These are phyloP conservation scores for Lepidostoma basale DNA, from an alignment of 1,140 invertebrate species.

Conservation along the genomic window DNA sequence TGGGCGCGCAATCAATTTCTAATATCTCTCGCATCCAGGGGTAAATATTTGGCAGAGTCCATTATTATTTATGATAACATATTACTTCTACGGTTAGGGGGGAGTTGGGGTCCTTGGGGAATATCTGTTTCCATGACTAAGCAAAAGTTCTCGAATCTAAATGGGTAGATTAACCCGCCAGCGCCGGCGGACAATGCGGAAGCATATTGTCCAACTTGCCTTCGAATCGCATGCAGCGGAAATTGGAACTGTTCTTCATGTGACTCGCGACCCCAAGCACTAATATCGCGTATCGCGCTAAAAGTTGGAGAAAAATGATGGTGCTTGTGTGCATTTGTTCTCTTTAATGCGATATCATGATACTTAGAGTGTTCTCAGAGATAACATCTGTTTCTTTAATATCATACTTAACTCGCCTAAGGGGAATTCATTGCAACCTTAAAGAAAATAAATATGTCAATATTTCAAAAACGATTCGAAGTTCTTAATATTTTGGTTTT, in stretches of 20 bases:
- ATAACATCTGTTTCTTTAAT: too few species aligned
- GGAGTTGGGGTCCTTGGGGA: background rate
- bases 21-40: constrained; percentile 14
- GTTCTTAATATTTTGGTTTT: too few species aligned
- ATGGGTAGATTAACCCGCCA: constrained; percentile 12
- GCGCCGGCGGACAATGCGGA: constrained; percentile 5
- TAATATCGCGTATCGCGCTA: background rate
- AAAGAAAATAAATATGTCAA: too few species aligned
- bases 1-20: constrained; percentile 20
- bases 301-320: background rate
- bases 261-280: background rate
- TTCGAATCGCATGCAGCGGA: background rate
- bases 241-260: constrained; percentile 8
- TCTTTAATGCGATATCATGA: too few species aligned
- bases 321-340: too few species aligned
- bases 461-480: too few species aligned
- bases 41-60: constrained; percentile 13
- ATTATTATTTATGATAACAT: constrained; percentile 30
- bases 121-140: constrained; percentile 21
- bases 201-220: constrained; percentile 7
- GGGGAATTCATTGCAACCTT: too few species aligned
- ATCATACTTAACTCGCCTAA: too few species aligned
- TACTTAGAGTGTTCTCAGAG: too few species aligned
- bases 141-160: constrained; percentile 24
- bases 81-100: background rate